Base-by-base conservation (phyloP, 2,888 invertebrate genomes). In the Onchidella celtica region DNA sequence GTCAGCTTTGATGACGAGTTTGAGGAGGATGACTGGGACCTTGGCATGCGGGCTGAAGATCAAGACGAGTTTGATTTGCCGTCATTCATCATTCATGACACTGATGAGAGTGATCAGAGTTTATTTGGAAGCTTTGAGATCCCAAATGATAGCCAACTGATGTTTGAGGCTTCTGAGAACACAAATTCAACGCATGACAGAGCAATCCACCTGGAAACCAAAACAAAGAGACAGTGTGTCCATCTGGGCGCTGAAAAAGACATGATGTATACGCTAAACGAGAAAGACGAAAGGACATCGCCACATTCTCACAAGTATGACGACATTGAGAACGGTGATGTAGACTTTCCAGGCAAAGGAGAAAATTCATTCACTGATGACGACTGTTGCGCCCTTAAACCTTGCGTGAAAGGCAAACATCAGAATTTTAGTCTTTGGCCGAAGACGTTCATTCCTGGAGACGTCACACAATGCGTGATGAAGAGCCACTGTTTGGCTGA, bases 1-100 rank as follows among this genome's bases (percentile, higher is more conserved):
- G 69, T 68, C 2, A 69, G 74, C 32, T 75, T 59, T 47, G 74
- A 74, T 59, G 57, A 74, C 24, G 74, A 81, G 29, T 74, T 61
- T 29, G 68, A 75, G 34, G 81, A 81, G 17, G 81, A 81, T 57
- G 81, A 81, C 14, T 81, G 74, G 74, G 75, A 69, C 27, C 29
- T 75, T 2, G 69, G 75, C 11, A 27, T 81, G 29, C 34, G 63
- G 73, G 40, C 59, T 55, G 55, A 34, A 2, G 17, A 65, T 34
- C 27, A 40, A 3, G 21, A 27, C 24, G 69, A 40, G 1, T 78
- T 17, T 29, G 63, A 70, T 6, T 38, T 38, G 36, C 61, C 61
- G 38, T 61, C 40, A 3, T 2, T 38, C 14, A 24, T 61, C 38
- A 32, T 68, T 9, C 29, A 24, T 14, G 59, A 69, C 17, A 9